A percentile compares a stretch with the other conserved stretches of the same genome.
Evolutionary conservation across 2,797 vertebrate species (phyloP).

Genomic region (Poeciliopsis presidionis): DNA sequence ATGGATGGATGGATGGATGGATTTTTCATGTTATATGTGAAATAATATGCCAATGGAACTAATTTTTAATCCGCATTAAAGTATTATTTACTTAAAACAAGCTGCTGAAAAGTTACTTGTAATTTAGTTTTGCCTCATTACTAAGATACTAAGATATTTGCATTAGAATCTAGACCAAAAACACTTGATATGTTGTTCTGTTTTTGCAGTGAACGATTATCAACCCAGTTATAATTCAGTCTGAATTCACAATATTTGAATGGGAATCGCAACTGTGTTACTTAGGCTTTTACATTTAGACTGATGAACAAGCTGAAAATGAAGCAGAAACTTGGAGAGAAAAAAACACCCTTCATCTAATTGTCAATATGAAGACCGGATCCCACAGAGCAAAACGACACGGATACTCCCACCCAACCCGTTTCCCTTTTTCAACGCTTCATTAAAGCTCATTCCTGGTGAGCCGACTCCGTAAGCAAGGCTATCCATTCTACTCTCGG

Average conservation of each 20-base stretch:
- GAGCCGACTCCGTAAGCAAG: conserved; percentile 14
- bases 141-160: no score
- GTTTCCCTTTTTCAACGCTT: conserved; percentile 9
- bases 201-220: not conserved
- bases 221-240: not conserved
- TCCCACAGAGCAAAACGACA: not conserved
- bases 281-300: not conserved
- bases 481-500: conserved; percentile 43
- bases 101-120: no score
- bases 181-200: no score
- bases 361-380: not conserved
- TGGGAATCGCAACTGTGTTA: not conserved
- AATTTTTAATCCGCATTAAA: no score
- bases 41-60: no score
- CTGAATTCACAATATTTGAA: not conserved
- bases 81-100: no score
- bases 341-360: not conserved
- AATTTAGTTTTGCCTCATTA: no score
- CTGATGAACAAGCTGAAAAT: not conserved
- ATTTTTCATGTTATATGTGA: no score
- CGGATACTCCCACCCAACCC: not conserved
- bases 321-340: not conserved
- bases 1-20: no score
- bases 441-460: conserved; percentile 45
- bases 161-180: no score